Conservation (phyloP, 2,113 vertebrate genomes). For the Cyprinodon tularosa region DNA sequence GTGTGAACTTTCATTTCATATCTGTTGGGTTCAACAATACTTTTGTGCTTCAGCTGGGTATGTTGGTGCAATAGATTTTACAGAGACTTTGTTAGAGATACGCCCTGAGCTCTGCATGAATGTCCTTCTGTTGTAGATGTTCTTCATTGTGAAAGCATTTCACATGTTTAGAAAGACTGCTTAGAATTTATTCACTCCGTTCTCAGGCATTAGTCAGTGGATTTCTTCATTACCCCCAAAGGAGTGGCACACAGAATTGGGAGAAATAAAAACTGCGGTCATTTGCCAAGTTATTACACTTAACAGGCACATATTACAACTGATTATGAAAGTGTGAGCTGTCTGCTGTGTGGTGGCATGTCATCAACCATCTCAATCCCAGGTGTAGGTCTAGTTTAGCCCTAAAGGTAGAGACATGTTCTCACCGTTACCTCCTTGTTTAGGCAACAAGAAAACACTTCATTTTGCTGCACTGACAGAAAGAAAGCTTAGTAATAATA, state of each 20-base stretch:
- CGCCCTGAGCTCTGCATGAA: too few species aligned
- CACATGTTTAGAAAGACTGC: constrained; percentile 55
- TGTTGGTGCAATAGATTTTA: too few species aligned
- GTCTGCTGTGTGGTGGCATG: not conserved
- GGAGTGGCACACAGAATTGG: constrained; percentile 23
- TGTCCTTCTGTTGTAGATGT: constrained; percentile 49
- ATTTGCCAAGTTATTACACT: not conserved
- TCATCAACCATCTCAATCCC: constrained; percentile 1
- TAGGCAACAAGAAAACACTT: not conserved
- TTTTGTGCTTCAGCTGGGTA: too few species aligned
- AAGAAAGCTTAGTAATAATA: not conserved
- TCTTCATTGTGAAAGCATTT: constrained; percentile 63
- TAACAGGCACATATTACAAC: not conserved
- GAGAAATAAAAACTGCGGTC: constrained; percentile 2
- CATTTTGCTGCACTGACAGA: not conserved
- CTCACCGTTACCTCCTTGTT: constrained; percentile 12
- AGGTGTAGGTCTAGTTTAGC: not conserved
- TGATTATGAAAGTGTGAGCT: not conserved
- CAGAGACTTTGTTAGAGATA: too few species aligned
- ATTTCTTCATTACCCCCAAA: constrained; percentile 56
- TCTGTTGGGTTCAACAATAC: too few species aligned
- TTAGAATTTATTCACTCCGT: constrained; percentile 39
- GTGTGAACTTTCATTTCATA: too few species aligned
- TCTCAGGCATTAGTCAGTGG: constrained; percentile 50
- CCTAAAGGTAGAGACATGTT: constrained; percentile 19